Evolutionary conservation across 1,140 invertebrate species (phyloP).

Genomic region (Lucilia sericata): DNA sequence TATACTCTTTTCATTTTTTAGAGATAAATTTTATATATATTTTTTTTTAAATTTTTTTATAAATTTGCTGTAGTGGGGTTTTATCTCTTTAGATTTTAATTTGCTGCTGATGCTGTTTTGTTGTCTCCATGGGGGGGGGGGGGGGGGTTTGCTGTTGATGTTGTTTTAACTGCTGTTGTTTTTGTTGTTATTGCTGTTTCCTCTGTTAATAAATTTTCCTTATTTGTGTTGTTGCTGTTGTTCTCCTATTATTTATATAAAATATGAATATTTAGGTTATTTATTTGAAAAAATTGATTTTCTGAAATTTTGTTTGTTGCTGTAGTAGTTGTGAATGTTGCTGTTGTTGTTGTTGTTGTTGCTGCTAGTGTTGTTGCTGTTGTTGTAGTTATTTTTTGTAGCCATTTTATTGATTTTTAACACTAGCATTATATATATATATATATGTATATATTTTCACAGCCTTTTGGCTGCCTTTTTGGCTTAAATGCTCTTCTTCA

Average conservation of each 20-base stretch:
- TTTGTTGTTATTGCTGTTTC: neutral
- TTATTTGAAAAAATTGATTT: constrained; percentile 41
- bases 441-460: too few species aligned
- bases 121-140: too few species aligned
- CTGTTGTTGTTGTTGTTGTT: neutral
- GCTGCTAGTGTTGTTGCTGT: neutral
- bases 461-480: constrained; percentile 7
- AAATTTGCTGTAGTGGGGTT: neutral
- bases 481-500: neutral
- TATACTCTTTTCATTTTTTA: too few species aligned
- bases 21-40: too few species aligned
- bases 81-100: neutral
- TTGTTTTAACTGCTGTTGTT: neutral
- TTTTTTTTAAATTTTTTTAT: neutral
- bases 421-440: constrained; percentile 12
- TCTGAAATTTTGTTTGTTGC: constrained; percentile 30
- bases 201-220: neutral
- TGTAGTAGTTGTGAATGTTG: neutral
- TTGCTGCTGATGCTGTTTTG: constrained; percentile 19
- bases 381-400: neutral
- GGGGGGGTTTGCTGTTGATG: neutral
- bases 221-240: neutral
- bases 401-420: constrained; percentile 43
- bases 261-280: constrained; percentile 15
- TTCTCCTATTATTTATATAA: neutral